These are phyloP conservation scores for Sinocyclocheilus anshuiensis DNA, from an alignment of 2,113 vertebrate genomes.

Conservation along the genomic window DNA sequence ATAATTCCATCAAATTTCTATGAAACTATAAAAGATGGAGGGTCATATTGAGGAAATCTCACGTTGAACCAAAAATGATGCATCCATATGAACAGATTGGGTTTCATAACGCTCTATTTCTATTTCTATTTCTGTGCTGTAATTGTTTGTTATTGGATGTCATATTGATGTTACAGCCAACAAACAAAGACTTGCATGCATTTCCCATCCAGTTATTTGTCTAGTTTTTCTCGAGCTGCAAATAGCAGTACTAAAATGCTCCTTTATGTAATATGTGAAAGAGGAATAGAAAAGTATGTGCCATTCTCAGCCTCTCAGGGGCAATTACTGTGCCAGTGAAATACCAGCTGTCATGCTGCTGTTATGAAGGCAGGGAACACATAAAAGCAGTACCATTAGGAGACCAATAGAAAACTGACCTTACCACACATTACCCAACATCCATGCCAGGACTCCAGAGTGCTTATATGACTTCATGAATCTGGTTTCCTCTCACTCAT, in stretches of 20 bases:
- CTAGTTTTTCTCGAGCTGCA: neutral
- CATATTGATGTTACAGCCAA: neutral
- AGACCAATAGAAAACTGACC: neutral
- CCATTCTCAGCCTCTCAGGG: conserved; percentile 53
- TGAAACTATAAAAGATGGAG: neutral
- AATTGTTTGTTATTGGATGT: neutral
- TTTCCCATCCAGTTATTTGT: neutral
- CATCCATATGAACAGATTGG: neutral
- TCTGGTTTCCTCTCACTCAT: neutral
- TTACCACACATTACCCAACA: neutral
- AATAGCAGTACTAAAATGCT: neutral
- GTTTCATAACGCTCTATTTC: neutral
- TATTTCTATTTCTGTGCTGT: neutral
- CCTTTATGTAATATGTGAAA: conserved; percentile 8
- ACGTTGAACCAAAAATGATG: neutral
- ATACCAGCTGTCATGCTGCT: conserved; percentile 63
- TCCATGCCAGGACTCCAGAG: neutral
- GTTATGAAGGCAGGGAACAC: conserved; percentile 51
- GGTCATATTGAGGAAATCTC: neutral
- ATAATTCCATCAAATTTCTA: neutral
- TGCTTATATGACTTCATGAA: neutral
- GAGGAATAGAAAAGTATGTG: conserved; percentile 34
- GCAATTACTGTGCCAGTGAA: conserved; percentile 60
- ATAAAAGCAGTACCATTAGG: conserved; percentile 30
- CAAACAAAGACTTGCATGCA: neutral